A percentile compares a stretch with the other conserved stretches of the same genome.
Evolutionary conservation across 2,113 vertebrate species (phyloP).

Genomic region (Heterotis niloticus): DNA sequence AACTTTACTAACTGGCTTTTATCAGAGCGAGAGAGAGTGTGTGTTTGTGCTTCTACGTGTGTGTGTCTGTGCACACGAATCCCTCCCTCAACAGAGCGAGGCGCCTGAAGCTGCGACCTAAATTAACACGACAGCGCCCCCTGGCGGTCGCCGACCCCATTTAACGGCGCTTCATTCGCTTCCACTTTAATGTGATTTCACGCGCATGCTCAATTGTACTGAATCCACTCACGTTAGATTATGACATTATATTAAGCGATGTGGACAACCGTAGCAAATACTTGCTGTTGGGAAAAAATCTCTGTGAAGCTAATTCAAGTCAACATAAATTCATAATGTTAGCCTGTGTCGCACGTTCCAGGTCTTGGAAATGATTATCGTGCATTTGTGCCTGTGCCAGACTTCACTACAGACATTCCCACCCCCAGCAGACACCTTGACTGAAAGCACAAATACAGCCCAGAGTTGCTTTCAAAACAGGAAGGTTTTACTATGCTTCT

Average conservation of each 20-base stretch:
- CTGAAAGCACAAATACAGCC: too few relatives aligned
- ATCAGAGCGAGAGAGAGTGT: neutral
- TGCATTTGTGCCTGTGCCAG: too few relatives aligned
- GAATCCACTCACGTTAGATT: neutral
- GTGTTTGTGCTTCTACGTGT: neutral
- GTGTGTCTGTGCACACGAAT: neutral
- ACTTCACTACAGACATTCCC: too few relatives aligned
- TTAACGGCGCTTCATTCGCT: neutral
- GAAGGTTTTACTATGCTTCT: too few relatives aligned
- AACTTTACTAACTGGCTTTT: neutral
- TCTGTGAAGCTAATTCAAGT: too few relatives aligned
- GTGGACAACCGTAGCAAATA: neutral
- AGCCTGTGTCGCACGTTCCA: too few relatives aligned
- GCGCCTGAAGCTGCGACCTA: neutral
- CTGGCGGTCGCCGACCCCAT: neutral
- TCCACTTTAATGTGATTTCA: neutral
- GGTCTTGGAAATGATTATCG: too few relatives aligned
- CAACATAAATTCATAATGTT: too few relatives aligned
- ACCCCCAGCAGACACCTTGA: too few relatives aligned
- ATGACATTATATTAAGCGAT: neutral
- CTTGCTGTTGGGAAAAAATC: neutral
- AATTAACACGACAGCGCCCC: neutral
- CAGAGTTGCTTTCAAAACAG: too few relatives aligned
- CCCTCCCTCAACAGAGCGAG: neutral
- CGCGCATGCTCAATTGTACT: neutral